These are phyloP conservation scores for Diabrotica undecimpunctata DNA, from an alignment of 1,140 invertebrate genomes.

Conservation along the genomic window DNA sequence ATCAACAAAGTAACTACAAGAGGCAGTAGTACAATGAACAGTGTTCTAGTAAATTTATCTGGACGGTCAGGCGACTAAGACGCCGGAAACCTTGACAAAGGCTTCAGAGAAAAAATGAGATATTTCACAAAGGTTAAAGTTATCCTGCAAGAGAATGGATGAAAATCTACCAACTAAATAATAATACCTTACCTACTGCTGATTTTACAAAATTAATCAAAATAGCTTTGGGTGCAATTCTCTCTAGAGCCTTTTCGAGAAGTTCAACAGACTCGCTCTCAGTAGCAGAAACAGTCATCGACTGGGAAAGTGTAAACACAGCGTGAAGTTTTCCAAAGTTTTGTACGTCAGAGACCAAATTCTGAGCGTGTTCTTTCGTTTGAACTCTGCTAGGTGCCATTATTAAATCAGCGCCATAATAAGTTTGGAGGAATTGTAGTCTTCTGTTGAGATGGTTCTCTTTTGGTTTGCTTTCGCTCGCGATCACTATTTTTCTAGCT, in stretches of 20 bases:
- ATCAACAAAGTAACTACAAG: too few relatives aligned
- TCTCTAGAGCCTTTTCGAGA: slow-evolving; percentile 38
- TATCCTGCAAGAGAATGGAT: too few relatives aligned
- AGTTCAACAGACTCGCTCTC: slow-evolving; percentile 41
- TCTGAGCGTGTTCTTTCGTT: slow-evolving; percentile 37
- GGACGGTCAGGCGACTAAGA: too few relatives aligned
- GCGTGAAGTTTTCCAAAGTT: slow-evolving; percentile 36
- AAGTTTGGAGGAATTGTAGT: slow-evolving; percentile 33
- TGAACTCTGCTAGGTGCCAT: slow-evolving; percentile 33
- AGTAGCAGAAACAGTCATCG: slow-evolving; percentile 21
- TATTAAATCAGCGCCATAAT: slow-evolving; percentile 37
- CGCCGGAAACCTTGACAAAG: too few relatives aligned
- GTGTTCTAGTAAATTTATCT: too few relatives aligned
- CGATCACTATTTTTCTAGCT: slow-evolving; percentile 66
- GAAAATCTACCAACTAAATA: too few relatives aligned
- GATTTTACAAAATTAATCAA: slow-evolving; percentile 38
- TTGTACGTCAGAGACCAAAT: slow-evolving; percentile 39
- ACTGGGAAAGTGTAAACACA: slow-evolving; percentile 38
- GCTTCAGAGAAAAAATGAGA: too few relatives aligned
- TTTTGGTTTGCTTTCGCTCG: slow-evolving; percentile 35
- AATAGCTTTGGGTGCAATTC: slow-evolving; percentile 39
- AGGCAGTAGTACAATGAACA: too few relatives aligned
- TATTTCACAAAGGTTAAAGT: too few relatives aligned
- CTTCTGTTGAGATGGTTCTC: slow-evolving; percentile 35
- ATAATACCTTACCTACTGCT: slow-evolving; percentile 24